Base-by-base conservation (phyloP, 2,888 invertebrate genomes). In the Athetis lepigone region DNA sequence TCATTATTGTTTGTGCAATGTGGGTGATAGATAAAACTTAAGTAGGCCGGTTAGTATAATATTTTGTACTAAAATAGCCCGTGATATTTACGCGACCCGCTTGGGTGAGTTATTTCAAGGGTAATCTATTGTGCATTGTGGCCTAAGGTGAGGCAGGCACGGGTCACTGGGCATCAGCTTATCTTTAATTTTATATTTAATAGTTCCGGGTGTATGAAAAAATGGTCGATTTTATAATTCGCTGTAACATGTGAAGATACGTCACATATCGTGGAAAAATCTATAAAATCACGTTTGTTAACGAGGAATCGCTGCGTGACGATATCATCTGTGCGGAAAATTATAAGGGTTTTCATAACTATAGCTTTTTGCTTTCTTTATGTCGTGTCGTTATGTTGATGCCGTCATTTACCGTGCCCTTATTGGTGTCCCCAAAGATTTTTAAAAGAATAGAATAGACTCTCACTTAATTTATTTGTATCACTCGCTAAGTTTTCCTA, bases 41-140 rank as follows among this genome's bases (percentile, higher is more conserved):
- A 43, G 33, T 58, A 50, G 58, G 65, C 21, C 43, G 25, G 21
- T 69, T 52, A 45, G 46, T 36, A 63, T 1, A 54, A 66, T 54
- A 55, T 60, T 63, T 59, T 23, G 64, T 59, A 52, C 36, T 50
- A 55, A 68, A 67, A 66, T 71, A 65, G 43, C 68, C 16, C 21
- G 68, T 39, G 56, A 42, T 64, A 64, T 69, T 56, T 37, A 55
- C 46, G 33, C 19, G 33, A 29, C 39, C 36, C 42, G 60, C 50
- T 60, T 63, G 40, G 19, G n/a, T 59, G 43, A 29, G 39, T 58
- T 49, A 45, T 42, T 61, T 57, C 62, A 76, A 77, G 79, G 67
- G 55, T 60, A 59, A 40, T 42, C 29, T 40, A 52, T 67, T 75
- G 56, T 57, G 45, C 27, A 50, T 61, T 51, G 47, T 70, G 36